Percentiles rank a stretch among this genome's conserved stretches.
phyloP scores from a whole-genome alignment of 2,113 vertebrate genomes.

The Arizona elegans region DNA sequence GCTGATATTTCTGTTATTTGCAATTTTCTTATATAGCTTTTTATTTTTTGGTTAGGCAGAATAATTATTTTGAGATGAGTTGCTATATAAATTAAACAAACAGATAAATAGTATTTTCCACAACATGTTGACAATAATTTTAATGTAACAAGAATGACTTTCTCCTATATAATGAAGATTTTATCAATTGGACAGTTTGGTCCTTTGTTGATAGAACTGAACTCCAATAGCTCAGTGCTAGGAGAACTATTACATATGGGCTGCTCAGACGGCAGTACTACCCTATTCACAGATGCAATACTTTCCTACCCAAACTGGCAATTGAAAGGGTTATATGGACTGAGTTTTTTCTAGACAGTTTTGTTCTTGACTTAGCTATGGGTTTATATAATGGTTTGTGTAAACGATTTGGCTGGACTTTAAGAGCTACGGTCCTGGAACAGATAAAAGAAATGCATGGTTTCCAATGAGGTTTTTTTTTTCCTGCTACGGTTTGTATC shows the following conservation, averaged over 20 bases:
- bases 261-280: too few relatives aligned
- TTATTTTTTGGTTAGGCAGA: not conserved
- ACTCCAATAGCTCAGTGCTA: too few relatives aligned
- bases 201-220: too few relatives aligned
- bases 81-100: slow-evolving; percentile 18
- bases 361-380: not conserved
- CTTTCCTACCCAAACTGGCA: too few relatives aligned
- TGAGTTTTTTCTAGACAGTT: not conserved
- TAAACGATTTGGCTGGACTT: not conserved
- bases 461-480: not conserved
- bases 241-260: too few relatives aligned
- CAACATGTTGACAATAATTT: slow-evolving; percentile 52
- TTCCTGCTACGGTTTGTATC: not conserved
- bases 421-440: not conserved
- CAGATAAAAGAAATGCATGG: not conserved
- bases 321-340: too few relatives aligned
- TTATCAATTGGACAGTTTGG: too few relatives aligned
- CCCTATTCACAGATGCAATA: too few relatives aligned
- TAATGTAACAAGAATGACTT: slow-evolving; percentile 50
- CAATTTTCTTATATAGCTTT: not conserved
- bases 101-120: slow-evolving; percentile 57
- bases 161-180: slow-evolving; percentile 1
- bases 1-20: not conserved
- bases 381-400: not conserved
- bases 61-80: not conserved